phyloP scores from a whole-genome alignment of 1,140 invertebrate genomes.

The Nylanderia fulva region DNA sequence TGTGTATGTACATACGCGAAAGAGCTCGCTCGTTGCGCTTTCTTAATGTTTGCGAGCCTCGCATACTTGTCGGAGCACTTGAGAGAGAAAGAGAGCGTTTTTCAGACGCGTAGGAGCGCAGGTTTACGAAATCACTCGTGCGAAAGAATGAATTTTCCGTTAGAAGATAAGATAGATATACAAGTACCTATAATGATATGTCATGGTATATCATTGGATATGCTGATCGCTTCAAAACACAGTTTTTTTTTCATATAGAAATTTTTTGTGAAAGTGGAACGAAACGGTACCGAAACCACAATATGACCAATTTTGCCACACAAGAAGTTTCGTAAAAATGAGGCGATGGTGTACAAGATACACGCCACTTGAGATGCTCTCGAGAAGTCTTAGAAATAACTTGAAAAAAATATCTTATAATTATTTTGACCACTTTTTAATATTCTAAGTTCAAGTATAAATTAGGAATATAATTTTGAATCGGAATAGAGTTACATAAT shows the following conservation, averaged over 20 bases:
- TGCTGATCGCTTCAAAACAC: background rate
- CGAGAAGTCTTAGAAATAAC: background rate
- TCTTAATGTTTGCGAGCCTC: constrained; percentile 49
- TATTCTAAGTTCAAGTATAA: background rate
- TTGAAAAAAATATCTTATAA: background rate
- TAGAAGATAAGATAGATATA: constrained; percentile 1
- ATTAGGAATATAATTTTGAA: no score
- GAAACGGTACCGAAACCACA: background rate
- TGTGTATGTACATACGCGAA: constrained; percentile 44
- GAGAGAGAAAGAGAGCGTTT: constrained; percentile 22
- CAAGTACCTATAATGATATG: background rate
- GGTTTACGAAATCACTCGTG: background rate
- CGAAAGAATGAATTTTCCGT: constrained; percentile 26
- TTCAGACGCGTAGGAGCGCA: constrained; percentile 15
- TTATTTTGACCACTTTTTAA: background rate
- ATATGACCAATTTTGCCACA: background rate
- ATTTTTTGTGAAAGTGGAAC: background rate
- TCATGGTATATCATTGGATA: background rate
- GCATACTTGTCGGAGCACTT: constrained; percentile 52
- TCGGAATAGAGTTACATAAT: no score
- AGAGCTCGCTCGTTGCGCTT: constrained; percentile 48
- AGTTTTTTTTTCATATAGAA: background rate
- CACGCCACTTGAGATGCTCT: background rate
- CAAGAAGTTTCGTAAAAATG: background rate
- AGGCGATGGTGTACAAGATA: background rate